Conservation (phyloP, 2,888 invertebrate species). For the Pteria penguin region DNA sequence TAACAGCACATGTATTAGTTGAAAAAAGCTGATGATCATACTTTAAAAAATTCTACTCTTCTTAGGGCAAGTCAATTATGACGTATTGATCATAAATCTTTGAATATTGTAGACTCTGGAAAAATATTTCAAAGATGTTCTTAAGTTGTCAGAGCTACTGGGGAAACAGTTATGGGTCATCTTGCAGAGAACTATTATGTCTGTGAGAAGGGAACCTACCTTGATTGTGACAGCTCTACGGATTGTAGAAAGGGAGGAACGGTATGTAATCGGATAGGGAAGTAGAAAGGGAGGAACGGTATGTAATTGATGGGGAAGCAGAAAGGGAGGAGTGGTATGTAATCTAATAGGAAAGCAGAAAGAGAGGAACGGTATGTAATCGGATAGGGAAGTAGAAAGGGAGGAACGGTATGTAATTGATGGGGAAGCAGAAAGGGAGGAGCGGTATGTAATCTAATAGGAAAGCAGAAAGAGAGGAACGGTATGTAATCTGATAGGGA, state of each 20-base stretch:
- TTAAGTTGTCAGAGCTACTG: conserved; percentile 91
- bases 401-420: too few relatives aligned
- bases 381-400: too few relatives aligned
- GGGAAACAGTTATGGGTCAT: conserved; percentile 95
- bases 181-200: conserved; percentile 93
- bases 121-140: conserved; percentile 97
- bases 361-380: conserved; percentile 91
- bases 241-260: conserved; percentile 98
- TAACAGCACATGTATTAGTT: too few relatives aligned
- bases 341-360: conserved; percentile 98
- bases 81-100: background rate
- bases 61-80: too few relatives aligned
- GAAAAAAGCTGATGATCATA: background rate
- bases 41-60: background rate
- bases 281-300: too few relatives aligned
- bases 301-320: too few relatives aligned
- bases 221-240: conserved; percentile 96
- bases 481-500: too few relatives aligned
- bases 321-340: too few relatives aligned
- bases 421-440: too few relatives aligned
- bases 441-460: too few relatives aligned
- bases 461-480: conserved; percentile 98
- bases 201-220: conserved; percentile 90
- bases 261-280: too few relatives aligned
- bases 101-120: conserved; percentile 85